Percentiles rank a stretch among this genome's conserved stretches.
phyloP scores from a whole-genome alignment of 2,888 invertebrate species.

The Pollenia griseotomentosa region DNA sequence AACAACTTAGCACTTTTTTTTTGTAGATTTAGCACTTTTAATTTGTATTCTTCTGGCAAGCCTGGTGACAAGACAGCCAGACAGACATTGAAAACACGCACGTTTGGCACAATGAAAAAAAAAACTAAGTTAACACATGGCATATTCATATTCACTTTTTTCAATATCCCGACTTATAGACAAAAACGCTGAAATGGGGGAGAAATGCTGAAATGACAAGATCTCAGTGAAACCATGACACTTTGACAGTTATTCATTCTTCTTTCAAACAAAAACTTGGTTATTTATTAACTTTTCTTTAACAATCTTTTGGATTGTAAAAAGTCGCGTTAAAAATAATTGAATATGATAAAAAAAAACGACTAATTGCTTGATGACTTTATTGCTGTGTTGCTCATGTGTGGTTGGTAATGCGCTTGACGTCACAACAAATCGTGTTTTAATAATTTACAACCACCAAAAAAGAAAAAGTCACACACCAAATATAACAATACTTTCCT shows the following conservation, averaged over 20 bases:
- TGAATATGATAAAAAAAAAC: slow-evolving; percentile 29
- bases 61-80: too few species aligned
- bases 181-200: background rate
- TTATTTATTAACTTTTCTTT: slow-evolving; percentile 34
- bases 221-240: slow-evolving; percentile 66
- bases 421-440: slow-evolving; percentile 69
- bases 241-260: slow-evolving; percentile 64
- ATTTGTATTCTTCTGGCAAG: too few species aligned
- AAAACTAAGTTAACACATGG: background rate
- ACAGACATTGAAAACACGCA: slow-evolving; percentile 4
- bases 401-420: slow-evolving; percentile 54
- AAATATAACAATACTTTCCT: slow-evolving; percentile 6
- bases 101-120: background rate
- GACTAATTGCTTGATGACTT: slow-evolving; percentile 67
- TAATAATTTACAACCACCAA: slow-evolving; percentile 57
- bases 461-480: background rate
- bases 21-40: too few species aligned
- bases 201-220: slow-evolving; percentile 3
- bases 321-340: background rate
- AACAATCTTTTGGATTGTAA: slow-evolving; percentile 8
- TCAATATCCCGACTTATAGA: background rate
- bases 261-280: slow-evolving; percentile 18
- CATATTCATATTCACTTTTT: background rate
- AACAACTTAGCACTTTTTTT: too few species aligned
- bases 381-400: slow-evolving; percentile 10